Conservation (phyloP, 2,113 vertebrate genomes). For the Tauraco erythrolophus region DNA sequence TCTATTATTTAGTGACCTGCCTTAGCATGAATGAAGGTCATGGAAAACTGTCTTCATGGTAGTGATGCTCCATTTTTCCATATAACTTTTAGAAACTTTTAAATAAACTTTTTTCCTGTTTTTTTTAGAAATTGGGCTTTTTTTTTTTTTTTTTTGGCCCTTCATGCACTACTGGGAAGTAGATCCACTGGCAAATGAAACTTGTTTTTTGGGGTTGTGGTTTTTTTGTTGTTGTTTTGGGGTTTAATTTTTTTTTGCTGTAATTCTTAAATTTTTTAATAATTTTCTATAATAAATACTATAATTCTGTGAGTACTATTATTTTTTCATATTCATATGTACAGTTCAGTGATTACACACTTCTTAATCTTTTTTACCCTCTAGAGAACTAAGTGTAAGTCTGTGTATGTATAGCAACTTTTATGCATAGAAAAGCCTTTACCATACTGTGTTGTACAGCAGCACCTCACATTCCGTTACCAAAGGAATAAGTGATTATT, state of each 20-base stretch:
- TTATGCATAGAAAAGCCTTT: not conserved
- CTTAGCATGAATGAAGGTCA: conserved; percentile 19
- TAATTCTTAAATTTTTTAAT: not conserved
- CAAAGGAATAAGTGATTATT: not conserved
- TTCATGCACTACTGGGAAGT: not conserved
- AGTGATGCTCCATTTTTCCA: not conserved
- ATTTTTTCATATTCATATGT: not conserved
- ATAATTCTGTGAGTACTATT: not conserved
- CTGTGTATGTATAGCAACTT: not conserved
- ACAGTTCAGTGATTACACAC: not conserved
- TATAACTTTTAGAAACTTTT: not conserved
- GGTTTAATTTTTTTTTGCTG: not conserved
- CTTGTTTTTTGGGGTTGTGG: not conserved
- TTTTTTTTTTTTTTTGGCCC: not conserved
- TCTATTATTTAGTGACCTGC: conserved; percentile 42
- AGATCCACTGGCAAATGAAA: not conserved
- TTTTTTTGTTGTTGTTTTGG: not conserved
- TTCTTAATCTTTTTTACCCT: not conserved
- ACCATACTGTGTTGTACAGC: not conserved
- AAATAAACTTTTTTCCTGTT: not conserved
- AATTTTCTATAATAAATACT: not conserved
- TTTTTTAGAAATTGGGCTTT: not conserved
- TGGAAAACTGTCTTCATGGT: not conserved
- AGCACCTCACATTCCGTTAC: not conserved
- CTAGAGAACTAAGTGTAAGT: not conserved